A percentile compares a stretch with the other conserved stretches of the same genome.
These are phyloP conservation scores for Gadopsis marmoratus DNA, from an alignment of 2,797 vertebrate genomes.

Conservation along the genomic window DNA sequence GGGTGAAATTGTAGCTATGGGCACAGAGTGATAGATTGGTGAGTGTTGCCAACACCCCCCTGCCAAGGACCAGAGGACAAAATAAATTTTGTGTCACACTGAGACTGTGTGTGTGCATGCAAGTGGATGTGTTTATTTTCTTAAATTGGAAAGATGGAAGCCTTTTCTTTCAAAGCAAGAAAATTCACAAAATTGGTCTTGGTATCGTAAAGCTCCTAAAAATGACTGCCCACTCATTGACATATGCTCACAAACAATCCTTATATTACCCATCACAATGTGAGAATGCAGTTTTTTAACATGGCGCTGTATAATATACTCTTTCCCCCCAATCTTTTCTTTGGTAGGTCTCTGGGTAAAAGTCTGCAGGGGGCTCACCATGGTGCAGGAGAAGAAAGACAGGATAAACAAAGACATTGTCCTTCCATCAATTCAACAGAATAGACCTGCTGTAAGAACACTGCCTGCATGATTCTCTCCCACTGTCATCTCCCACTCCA, in stretches of 20 bases:
- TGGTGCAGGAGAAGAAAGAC: slow-evolving; percentile 64
- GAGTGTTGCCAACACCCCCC: slow-evolving; percentile 42
- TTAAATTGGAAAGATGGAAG: slow-evolving; percentile 36
- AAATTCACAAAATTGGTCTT: slow-evolving; percentile 19
- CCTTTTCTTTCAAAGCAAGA: slow-evolving; percentile 14
- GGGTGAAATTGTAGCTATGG: slow-evolving; percentile 68
- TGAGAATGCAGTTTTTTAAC: slow-evolving; percentile 24
- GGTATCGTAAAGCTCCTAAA: slow-evolving; percentile 18
- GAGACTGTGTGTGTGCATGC: slow-evolving; percentile 17
- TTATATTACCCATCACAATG: slow-evolving; percentile 3
- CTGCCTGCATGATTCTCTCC: slow-evolving; percentile 41
- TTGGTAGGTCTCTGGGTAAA: slow-evolving; percentile 43
- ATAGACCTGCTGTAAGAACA: slow-evolving; percentile 73
- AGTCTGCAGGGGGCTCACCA: slow-evolving; percentile 54
- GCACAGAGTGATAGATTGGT: slow-evolving; percentile 61
- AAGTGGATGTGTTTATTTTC: slow-evolving; percentile 30
- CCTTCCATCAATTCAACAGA: slow-evolving; percentile 56
- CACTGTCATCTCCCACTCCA: slow-evolving; percentile 50
- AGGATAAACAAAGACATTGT: slow-evolving; percentile 53
- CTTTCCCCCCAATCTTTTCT: slow-evolving; percentile 24
- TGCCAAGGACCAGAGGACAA: slow-evolving; percentile 37
- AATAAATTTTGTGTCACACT: slow-evolving; percentile 35
- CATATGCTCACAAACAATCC: slow-evolving; percentile 13
- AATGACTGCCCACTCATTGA: slow-evolving; percentile 10
- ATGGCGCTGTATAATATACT: not conserved